Conservation (phyloP, 2,888 invertebrate species). For the Brachyopa scutellaris region DNA sequence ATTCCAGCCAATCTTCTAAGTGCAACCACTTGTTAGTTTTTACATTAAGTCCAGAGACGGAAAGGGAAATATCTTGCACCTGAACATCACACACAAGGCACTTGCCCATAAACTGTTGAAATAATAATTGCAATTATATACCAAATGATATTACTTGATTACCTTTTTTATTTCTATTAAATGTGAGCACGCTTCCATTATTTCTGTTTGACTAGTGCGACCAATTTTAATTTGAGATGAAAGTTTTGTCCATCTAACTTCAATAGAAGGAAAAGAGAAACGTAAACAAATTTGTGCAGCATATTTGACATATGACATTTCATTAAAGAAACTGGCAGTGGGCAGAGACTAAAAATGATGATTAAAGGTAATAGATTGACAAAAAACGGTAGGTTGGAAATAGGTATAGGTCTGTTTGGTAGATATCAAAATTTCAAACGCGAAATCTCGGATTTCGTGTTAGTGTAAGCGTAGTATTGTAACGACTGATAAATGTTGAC, state of each 20-base stretch:
- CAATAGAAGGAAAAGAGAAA: conserved; percentile 35
- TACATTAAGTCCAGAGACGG: conserved; percentile 28
- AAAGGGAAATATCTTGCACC: conserved; percentile 36
- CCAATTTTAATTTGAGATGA: background rate
- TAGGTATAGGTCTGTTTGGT: too few relatives aligned
- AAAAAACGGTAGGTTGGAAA: too few relatives aligned
- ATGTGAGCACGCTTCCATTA: conserved; percentile 53
- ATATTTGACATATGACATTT: conserved; percentile 43
- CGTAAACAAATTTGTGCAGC: conserved; percentile 66
- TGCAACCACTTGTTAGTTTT: conserved; percentile 71
- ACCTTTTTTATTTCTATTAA: conserved; percentile 52
- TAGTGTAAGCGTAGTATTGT: too few relatives aligned
- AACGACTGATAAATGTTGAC: too few relatives aligned
- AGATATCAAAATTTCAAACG: too few relatives aligned
- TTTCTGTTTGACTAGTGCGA: too few relatives aligned
- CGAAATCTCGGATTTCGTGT: too few relatives aligned
- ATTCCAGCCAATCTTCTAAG: conserved; percentile 64
- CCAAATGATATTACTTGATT: background rate
- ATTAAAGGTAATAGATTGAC: too few relatives aligned
- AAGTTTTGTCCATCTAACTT: background rate
- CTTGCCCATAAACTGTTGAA: conserved; percentile 56
- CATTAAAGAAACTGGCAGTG: too few relatives aligned
- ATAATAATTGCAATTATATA: background rate
- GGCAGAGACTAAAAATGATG: too few relatives aligned
- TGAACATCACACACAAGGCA: conserved; percentile 63